Evolutionary conservation across 1,140 invertebrate genomes (phyloP), one percentile per base, ranked within the genome.

Genomic region (Drosophila arizonae): DNA sequence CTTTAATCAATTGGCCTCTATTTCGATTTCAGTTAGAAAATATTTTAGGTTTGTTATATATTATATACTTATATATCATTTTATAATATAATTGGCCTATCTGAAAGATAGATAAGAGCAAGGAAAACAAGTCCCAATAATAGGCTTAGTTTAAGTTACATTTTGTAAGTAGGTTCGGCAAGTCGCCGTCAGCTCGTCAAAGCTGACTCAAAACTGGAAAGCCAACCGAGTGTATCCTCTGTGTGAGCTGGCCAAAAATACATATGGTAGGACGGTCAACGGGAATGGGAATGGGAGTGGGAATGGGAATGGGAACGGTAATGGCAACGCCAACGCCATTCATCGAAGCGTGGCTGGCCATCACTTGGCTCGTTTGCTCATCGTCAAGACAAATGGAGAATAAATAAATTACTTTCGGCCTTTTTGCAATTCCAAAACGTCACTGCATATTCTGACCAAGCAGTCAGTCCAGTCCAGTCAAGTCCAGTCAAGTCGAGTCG

Each of bases 361-460:
- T 84, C 79, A 87, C 76, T 88, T 88, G 84, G 84, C 84, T 88
- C 84, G 84, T 87, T 88, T 88, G 80, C 84, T 87, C 84, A 87
- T 87, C 84, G 84, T 87, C 84, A 87, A 87, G 84, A 87, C 84
- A 87, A 87, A 87, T 88, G 84, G 81, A 84, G 87, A 87, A 87
- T 87, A 87, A 87, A 87, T 88, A 87, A 87, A 87, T 87, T 88
- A 87, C 84, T 87, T 87, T 81, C 73, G 74, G 84, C 79, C 84
- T 87, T 81, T 88, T 88, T 84, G 84, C 84, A 88, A 88, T 87
- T 69, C 73, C 70, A 63, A 79, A 79, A 82, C 76, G 84, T 87
- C 82, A 79, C 57, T 82, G 79, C 62, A 81, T 72, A 76, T 78
- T 69, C 76, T 81, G 77, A 74, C 66, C 81, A 72, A 65, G 60